These are phyloP conservation scores for Brachyhypopomus occidentalis DNA, from an alignment of 2,113 vertebrate species.

Conservation along the genomic window DNA sequence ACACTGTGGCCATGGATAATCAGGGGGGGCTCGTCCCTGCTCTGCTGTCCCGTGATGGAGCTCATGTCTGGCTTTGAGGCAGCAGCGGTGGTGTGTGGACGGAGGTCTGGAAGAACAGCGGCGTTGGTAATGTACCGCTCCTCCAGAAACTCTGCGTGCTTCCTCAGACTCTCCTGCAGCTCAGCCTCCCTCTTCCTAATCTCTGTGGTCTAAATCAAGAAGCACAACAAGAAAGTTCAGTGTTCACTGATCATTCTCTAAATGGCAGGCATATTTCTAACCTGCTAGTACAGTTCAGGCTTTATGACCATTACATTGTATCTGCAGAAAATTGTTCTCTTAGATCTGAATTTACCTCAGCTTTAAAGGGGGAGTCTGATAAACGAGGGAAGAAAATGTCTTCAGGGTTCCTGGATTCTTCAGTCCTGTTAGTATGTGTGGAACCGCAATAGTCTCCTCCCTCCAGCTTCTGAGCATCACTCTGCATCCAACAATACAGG, in stretches of 20 bases:
- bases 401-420: background rate
- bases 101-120: slow-evolving; percentile 14
- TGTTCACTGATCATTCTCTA: background rate
- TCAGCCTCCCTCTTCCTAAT: slow-evolving; percentile 15
- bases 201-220: slow-evolving; percentile 4
- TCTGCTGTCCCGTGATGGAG: background rate
- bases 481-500: too few species aligned
- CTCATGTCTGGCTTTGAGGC: too few species aligned
- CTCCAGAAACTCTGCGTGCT: background rate
- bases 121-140: background rate
- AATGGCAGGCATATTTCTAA: background rate
- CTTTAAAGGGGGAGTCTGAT: background rate
- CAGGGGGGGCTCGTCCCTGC: background rate
- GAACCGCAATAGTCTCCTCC: background rate
- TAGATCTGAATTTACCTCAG: background rate
- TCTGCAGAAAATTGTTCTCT: background rate
- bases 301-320: background rate
- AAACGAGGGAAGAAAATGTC: background rate
- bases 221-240: background rate
- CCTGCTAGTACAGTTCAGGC: background rate
- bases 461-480: too few species aligned
- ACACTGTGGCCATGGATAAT: background rate
- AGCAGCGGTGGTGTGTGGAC: background rate
- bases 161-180: too few species aligned
- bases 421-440: background rate